Evolutionary conservation across 2,113 vertebrate species (phyloP), one percentile per base, ranked within the genome.

Genomic region (Rhagologus leucostigma): DNA sequence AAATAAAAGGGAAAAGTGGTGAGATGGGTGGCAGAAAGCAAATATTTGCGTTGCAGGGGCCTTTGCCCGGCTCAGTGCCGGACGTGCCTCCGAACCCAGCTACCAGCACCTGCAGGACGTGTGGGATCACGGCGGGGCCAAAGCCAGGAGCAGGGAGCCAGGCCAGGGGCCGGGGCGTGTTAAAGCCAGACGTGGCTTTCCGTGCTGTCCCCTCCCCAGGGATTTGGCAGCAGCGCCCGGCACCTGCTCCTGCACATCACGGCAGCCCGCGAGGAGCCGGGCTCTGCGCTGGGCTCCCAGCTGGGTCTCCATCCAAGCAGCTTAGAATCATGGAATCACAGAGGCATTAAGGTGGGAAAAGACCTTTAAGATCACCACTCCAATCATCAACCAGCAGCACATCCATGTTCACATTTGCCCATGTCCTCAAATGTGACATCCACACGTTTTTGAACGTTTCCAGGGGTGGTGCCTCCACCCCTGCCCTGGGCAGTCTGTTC

Each of bases 171-270:
- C 2, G 2, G 6, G 11, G 1, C 0, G 0, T 3, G 3, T 7
- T 6, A 17, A 11, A 39, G 47, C 33, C 1, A 0, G 57, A 26
- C 5, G 0, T 12, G 41, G 84, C 77, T 74, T 6, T 60, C 84
- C 8, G 55, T 67, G 87, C 78, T 7, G 2, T 15, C 41, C 71
- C 35, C 47, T 39, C 74, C 3, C 1, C 23, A 15, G 67, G 80
- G 37, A 21, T 20, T 5, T 75, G 81, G 84, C 73, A 53, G 92
- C 57, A 3, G 19, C 1, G 4, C 23, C 13, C 3, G 0, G 70
- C 95, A 96, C 89, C 96, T 97, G 95, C 84, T 76, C 75, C 77
- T 16, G 49, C 60, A 44, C 33, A 6, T 95, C 95, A 78, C 1
- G 0, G 56, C 2, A 1, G 24, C 41, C 50, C 7, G 17, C 53